phyloP scores from a whole-genome alignment of 2,113 vertebrate genomes.

The Quiscalus mexicanus region DNA sequence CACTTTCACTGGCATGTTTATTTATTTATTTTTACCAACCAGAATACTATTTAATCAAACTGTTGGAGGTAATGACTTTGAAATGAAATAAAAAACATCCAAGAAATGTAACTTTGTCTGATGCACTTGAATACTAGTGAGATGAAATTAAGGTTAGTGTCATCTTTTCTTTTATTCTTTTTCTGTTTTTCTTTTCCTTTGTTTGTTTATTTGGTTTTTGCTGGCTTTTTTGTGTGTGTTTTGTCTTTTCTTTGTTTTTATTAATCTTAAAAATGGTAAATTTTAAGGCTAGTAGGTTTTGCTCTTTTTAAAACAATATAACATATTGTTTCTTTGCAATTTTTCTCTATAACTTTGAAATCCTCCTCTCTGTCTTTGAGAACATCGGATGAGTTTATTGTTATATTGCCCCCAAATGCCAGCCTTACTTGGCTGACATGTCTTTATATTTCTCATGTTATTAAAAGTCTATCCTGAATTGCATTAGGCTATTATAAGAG shows the following conservation, averaged over 20 bases:
- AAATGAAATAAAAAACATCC: background rate
- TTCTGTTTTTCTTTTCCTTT: background rate
- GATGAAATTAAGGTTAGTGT: background rate
- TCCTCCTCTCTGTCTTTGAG: background rate
- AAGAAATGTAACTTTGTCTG: background rate
- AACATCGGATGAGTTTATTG: background rate
- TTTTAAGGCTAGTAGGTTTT: background rate
- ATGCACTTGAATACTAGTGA: background rate
- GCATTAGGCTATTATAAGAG: background rate
- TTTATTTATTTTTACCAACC: background rate
- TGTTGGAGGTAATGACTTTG: background rate
- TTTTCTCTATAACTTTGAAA: background rate
- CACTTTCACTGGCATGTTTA: fast-evolving
- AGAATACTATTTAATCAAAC: background rate
- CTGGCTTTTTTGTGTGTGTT: too few relatives aligned
- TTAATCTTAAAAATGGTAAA: background rate
- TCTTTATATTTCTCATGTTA: background rate
- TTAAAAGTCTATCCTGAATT: background rate
- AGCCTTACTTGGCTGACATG: background rate
- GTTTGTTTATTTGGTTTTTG: background rate
- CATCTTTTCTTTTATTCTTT: fast-evolving
- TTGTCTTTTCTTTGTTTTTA: background rate
- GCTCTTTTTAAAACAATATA: background rate
- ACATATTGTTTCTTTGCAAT: background rate
- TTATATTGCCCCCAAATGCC: background rate